Evolutionary conservation across 1,140 invertebrate species (phyloP).

Genomic region (Coptotermes formosanus): DNA sequence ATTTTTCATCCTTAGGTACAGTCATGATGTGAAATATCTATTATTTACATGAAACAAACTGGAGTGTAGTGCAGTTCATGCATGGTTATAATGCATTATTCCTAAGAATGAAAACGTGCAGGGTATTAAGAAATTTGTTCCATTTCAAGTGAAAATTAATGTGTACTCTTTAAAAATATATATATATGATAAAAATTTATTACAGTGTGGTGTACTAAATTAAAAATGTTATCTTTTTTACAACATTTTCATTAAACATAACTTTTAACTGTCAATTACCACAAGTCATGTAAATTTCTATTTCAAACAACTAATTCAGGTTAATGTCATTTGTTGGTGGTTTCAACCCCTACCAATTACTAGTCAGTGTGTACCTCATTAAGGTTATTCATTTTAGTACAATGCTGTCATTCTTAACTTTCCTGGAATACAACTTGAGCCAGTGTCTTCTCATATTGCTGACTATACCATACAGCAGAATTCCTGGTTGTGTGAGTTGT

Average conservation of each 20-base stretch:
- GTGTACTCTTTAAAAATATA: background rate
- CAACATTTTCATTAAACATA: background rate
- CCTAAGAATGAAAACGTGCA: background rate
- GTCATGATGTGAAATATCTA: background rate
- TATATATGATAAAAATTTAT: background rate
- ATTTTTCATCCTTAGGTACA: background rate
- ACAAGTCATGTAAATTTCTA: background rate
- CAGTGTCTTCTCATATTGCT: background rate
- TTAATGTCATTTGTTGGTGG: conserved; percentile 1
- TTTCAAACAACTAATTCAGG: conserved; percentile 9
- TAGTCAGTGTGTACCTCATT: conserved; percentile 11
- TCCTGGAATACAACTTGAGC: background rate
- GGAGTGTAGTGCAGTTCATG: background rate
- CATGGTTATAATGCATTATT: background rate
- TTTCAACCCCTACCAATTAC: background rate
- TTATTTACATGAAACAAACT: background rate
- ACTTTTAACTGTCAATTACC: background rate
- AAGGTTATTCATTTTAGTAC: background rate
- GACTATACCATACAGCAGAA: background rate
- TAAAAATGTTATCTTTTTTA: background rate
- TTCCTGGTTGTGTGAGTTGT: background rate
- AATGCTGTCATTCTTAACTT: conserved; percentile 6
- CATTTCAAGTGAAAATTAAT: background rate
- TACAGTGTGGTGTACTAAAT: conserved; percentile 2
- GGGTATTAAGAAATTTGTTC: conserved; percentile 10